These are phyloP conservation scores for Glossophaga mutica DNA, from an alignment of 2,797 vertebrate species.

Conservation along the genomic window DNA sequence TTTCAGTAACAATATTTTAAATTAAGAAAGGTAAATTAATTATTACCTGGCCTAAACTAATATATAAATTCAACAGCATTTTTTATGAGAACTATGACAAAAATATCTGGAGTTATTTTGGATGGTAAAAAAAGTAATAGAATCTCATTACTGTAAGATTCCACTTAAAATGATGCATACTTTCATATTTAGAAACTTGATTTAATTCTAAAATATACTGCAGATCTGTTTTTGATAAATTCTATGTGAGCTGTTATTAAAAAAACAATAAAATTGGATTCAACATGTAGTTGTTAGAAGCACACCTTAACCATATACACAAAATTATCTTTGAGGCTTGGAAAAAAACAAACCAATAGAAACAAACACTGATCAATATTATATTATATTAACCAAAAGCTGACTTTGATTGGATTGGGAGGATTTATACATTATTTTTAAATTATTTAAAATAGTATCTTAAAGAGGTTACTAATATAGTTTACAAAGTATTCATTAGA, in stretches of 20 bases:
- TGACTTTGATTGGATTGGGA: neutral
- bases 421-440: neutral
- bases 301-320: neutral
- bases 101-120: neutral
- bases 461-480: neutral
- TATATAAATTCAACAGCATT: neutral
- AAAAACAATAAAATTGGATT: neutral
- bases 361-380: neutral
- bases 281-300: neutral
- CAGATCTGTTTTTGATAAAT: neutral
- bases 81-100: neutral
- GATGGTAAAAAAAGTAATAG: neutral
- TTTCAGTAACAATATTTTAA: neutral
- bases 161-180: neutral
- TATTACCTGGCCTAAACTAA: neutral
- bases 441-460: neutral
- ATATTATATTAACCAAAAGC: neutral
- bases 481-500: neutral
- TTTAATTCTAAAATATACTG: neutral
- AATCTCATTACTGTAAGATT: neutral
- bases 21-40: neutral
- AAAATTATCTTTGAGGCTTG: neutral
- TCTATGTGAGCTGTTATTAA: neutral
- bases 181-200: neutral
- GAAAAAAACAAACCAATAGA: neutral